Conservation (phyloP, 2,797 vertebrate species). For the Cichlasoma orientale region DNA sequence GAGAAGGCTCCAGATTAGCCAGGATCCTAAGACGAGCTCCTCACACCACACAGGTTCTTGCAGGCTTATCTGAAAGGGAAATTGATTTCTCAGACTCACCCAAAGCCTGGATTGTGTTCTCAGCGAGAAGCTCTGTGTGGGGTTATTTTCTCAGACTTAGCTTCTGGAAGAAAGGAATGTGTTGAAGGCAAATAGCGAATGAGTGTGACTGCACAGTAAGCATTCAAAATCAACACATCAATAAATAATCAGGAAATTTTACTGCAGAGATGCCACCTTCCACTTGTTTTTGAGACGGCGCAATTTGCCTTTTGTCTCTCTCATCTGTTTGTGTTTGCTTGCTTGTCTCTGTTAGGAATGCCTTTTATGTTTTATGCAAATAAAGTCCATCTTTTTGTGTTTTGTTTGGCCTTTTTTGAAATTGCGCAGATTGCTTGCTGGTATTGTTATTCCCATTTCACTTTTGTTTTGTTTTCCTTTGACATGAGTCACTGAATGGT, state of each 20-base stretch:
- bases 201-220: constrained; percentile 23
- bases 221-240: constrained; percentile 51
- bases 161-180: constrained; percentile 17
- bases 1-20: constrained; percentile 72
- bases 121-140: constrained; percentile 48
- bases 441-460: constrained; percentile 32
- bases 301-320: constrained; percentile 35
- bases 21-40: constrained; percentile 63
- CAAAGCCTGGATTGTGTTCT: constrained; percentile 58
- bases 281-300: constrained; percentile 25
- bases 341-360: constrained; percentile 32
- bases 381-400: constrained; percentile 23
- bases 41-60: constrained; percentile 60
- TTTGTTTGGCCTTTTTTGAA: constrained; percentile 22
- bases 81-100: constrained; percentile 73
- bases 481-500: constrained; percentile 55
- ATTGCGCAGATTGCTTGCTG: constrained; percentile 31
- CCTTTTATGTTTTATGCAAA: constrained; percentile 31
- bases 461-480: constrained; percentile 28
- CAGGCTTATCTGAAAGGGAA: constrained; percentile 77
- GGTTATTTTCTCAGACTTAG: constrained; percentile 47
- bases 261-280: constrained; percentile 20
- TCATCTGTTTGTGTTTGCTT: constrained; percentile 32
- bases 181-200: constrained; percentile 24
- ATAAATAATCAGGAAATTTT: constrained; percentile 42